Percentiles rank a stretch among this genome's conserved stretches.
Evolutionary conservation across 1,140 invertebrate species (phyloP).

Genomic region (Philaenus spumarius): DNA sequence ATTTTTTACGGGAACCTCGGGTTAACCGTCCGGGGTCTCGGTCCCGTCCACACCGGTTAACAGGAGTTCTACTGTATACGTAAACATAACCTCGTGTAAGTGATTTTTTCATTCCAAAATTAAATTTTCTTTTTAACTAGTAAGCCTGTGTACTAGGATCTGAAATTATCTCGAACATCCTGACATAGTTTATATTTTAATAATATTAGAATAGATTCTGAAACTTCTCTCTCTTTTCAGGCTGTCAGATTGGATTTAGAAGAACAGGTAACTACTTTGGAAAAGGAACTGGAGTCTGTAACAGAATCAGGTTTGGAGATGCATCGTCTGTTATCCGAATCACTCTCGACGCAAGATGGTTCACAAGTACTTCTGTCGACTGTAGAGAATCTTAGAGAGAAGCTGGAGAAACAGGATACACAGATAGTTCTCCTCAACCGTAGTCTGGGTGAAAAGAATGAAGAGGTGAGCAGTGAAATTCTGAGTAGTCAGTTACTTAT

Average conservation of each 20-base stretch:
- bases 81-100: too few species aligned
- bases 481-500: not conserved
- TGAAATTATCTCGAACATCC: too few species aligned
- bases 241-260: constrained; percentile 30
- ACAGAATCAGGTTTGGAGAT: constrained; percentile 40
- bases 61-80: too few species aligned
- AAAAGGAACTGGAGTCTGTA: constrained; percentile 40
- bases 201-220: too few species aligned
- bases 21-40: too few species aligned
- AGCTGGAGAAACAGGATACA: constrained; percentile 32
- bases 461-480: constrained; percentile 38
- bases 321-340: constrained; percentile 50
- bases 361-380: constrained; percentile 37
- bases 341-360: constrained; percentile 43
- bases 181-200: too few species aligned
- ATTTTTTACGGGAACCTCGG: too few species aligned
- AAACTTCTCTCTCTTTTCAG: constrained; percentile 18
- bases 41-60: too few species aligned
- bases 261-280: constrained; percentile 36
- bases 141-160: too few species aligned
- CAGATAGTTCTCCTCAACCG: constrained; percentile 42
- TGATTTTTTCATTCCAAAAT: too few species aligned
- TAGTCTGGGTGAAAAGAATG: constrained; percentile 41
- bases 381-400: constrained; percentile 39
- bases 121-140: too few species aligned